Percentiles rank a stretch among this genome's conserved stretches.
phyloP scores from a whole-genome alignment of 1,140 invertebrate genomes.

The Bombyx mandarina region DNA sequence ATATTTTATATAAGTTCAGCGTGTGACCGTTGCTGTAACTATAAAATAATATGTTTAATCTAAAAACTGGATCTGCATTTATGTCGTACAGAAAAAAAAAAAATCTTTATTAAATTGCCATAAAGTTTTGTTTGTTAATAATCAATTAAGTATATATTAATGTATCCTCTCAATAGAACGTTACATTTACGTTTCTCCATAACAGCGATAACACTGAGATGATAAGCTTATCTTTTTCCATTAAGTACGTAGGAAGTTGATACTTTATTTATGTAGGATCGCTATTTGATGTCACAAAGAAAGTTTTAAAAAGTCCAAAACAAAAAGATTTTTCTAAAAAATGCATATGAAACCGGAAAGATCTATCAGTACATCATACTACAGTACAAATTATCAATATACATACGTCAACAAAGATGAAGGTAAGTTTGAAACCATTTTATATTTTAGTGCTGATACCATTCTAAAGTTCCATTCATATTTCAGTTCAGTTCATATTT shows the following conservation, averaged over 20 bases:
- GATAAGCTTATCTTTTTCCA: constrained; percentile 34
- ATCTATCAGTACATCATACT: constrained; percentile 34
- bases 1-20: too few relatives aligned
- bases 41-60: too few relatives aligned
- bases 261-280: constrained; percentile 2
- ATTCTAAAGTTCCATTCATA: too few relatives aligned
- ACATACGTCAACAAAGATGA: constrained; percentile 45
- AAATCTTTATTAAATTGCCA: too few relatives aligned
- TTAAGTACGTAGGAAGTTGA: constrained; percentile 9
- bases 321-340: constrained; percentile 10
- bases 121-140: too few relatives aligned
- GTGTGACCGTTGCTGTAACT: too few relatives aligned
- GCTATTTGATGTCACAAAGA: neutral
- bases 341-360: constrained; percentile 35
- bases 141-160: too few relatives aligned
- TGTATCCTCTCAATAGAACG: too few relatives aligned
- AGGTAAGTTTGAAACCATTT: constrained; percentile 28
- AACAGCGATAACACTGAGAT: neutral
- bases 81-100: too few relatives aligned
- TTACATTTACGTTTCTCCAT: too few relatives aligned
- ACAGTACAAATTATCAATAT: constrained; percentile 52
- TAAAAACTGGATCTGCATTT: too few relatives aligned
- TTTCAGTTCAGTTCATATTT: too few relatives aligned
- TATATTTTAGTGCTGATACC: neutral
- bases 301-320: neutral